Conservation (phyloP, 2,888 invertebrate species). For the Adineta ricciae region DNA sequence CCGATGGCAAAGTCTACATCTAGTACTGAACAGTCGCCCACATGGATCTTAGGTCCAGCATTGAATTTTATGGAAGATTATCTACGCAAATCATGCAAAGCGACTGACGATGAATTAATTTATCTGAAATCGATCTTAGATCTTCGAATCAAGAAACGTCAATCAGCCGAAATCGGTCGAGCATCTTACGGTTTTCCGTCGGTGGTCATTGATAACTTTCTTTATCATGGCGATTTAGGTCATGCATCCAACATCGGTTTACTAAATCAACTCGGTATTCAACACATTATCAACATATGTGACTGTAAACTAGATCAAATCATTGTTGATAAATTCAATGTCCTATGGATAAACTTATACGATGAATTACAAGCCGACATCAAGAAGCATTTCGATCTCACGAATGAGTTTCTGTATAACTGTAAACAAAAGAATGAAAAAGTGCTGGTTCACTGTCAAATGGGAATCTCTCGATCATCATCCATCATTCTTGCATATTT, state of each 20-base stretch:
- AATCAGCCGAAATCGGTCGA: too few relatives aligned
- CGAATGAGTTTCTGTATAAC: neutral
- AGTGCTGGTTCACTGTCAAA: neutral
- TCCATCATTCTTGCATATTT: neutral
- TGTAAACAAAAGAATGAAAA: neutral
- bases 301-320: neutral
- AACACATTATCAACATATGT: neutral
- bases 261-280: neutral
- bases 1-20: neutral
- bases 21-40: neutral
- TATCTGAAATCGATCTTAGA: neutral
- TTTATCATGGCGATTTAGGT: neutral
- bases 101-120: neutral
- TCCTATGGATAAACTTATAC: neutral
- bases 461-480: neutral
- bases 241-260: neutral
- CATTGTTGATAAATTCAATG: neutral
- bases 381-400: neutral
- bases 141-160: neutral
- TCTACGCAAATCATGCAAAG: neutral
- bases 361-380: neutral
- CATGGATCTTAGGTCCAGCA: neutral
- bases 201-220: neutral
- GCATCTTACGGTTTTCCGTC: neutral
- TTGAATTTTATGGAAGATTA: neutral